Conservation (phyloP, 2,113 vertebrate species). For the Peucedramus taeniatus region DNA sequence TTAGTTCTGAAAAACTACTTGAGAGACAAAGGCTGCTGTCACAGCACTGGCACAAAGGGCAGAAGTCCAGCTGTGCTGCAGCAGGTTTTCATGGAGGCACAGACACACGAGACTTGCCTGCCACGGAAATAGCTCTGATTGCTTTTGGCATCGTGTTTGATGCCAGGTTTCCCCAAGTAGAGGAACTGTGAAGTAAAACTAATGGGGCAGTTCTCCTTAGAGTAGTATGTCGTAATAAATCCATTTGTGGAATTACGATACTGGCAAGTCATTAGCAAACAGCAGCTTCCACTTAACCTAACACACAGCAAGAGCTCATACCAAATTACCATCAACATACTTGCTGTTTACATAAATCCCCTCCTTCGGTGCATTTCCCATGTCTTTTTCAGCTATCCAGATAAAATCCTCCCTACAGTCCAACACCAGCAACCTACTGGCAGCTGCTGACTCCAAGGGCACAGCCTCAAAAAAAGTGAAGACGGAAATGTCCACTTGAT, state of each 20-base stretch:
- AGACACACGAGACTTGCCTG: background rate
- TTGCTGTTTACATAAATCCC: background rate
- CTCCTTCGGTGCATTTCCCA: background rate
- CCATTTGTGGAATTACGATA: background rate
- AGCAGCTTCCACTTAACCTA: conserved; percentile 3
- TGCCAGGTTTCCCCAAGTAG: background rate
- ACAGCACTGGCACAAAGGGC: background rate
- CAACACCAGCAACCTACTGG: background rate
- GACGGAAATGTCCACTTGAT: background rate
- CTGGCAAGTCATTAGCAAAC: conserved; percentile 5
- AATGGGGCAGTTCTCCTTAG: background rate
- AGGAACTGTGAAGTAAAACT: background rate
- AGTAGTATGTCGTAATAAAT: background rate
- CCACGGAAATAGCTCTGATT: background rate
- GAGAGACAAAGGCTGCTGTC: background rate
- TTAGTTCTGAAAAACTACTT: background rate
- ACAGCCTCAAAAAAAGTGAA: background rate
- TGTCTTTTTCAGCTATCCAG: background rate
- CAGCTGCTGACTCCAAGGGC: background rate
- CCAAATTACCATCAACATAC: background rate
- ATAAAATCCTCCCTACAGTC: background rate
- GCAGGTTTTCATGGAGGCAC: background rate
- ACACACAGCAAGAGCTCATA: background rate
- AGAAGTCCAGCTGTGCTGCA: background rate
- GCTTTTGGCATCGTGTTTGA: background rate